phyloP scores from a whole-genome alignment of 1,140 invertebrate species.

The Leptinotarsa defecta region DNA sequence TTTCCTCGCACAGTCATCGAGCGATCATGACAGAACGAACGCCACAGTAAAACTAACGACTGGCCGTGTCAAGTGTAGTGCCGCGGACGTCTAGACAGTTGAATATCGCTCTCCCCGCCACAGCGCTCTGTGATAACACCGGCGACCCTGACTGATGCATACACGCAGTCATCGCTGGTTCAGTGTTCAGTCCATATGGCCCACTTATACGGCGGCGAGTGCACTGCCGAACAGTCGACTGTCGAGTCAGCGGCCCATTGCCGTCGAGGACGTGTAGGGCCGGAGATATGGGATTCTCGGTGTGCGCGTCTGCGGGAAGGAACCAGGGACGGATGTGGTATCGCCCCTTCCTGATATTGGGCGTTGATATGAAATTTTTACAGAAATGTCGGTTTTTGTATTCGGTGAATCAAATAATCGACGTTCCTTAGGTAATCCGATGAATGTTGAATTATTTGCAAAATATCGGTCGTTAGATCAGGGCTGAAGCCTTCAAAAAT shows the following conservation, averaged over 20 bases:
- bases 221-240: not conserved
- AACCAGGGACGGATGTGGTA: too few species aligned
- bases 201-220: slow-evolving; percentile 19
- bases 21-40: slow-evolving; percentile 1
- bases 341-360: too few species aligned
- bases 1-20: slow-evolving; percentile 11
- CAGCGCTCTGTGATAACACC: slow-evolving; percentile 45
- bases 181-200: slow-evolving; percentile 24
- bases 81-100: slow-evolving; percentile 48
- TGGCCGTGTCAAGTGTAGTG: slow-evolving; percentile 46
- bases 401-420: too few species aligned
- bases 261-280: not conserved
- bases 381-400: too few species aligned
- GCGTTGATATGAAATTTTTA: too few species aligned
- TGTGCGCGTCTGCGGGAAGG: not conserved
- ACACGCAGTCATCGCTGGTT: slow-evolving; percentile 29
- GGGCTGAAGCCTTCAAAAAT: too few species aligned
- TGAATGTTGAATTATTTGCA: too few species aligned
- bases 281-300: not conserved
- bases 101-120: slow-evolving; percentile 38
- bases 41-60: slow-evolving; percentile 26
- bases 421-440: too few species aligned
- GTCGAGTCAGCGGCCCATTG: not conserved
- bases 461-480: too few species aligned
- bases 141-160: slow-evolving; percentile 49